Base-by-base conservation (phyloP, 1,140 invertebrate genomes). In the Calephelis virginiensis region DNA sequence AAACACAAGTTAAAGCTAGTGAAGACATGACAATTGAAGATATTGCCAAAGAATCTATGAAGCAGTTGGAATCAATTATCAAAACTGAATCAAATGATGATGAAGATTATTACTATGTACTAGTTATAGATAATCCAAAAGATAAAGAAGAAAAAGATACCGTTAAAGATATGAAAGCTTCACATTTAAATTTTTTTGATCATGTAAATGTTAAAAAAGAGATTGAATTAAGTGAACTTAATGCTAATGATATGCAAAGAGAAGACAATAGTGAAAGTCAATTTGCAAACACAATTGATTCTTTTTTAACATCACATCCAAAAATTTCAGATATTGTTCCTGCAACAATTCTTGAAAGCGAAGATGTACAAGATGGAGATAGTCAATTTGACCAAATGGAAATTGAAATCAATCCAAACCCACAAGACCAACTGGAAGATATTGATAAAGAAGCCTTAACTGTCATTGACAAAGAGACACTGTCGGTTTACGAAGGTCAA, bases 31-130 rank as follows among this genome's bases (percentile, higher is more conserved):
- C 73, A 28, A 56, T 69, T 8, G 75, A 80, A 50, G 81, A 89
- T 28, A 73, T 83, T 61, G 77, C 76, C 8, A 81, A 83, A 70
- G 80, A 89, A 70, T 83, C 86, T 11, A 74, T 87, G 38, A 89
- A 88, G 64, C 85, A 89, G 71, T 66, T 91, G n/a, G 81, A 89
- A 69, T 72, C 74, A 45, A 82, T 89, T 12, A 89, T 91, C 11
- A 89, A 91, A 77, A 71, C 71, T 64, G 87, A 89, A 75, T 84
- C 87, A 8, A 75, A 66, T 50, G 87, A 90, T 75, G 87, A 90
- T 73, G 87, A 89, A 79, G 86, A 89, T 70, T 88, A 71, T 63
- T 90, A 88, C 64, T 90, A 89, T 75, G 87, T 90, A 11, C 67
- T 91, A 28, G 87, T 90, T 0, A 85, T 89, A 70, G 86, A 89